Base-by-base conservation (phyloP, 2,888 invertebrate species). In the Chymomyza procnemis region DNA sequence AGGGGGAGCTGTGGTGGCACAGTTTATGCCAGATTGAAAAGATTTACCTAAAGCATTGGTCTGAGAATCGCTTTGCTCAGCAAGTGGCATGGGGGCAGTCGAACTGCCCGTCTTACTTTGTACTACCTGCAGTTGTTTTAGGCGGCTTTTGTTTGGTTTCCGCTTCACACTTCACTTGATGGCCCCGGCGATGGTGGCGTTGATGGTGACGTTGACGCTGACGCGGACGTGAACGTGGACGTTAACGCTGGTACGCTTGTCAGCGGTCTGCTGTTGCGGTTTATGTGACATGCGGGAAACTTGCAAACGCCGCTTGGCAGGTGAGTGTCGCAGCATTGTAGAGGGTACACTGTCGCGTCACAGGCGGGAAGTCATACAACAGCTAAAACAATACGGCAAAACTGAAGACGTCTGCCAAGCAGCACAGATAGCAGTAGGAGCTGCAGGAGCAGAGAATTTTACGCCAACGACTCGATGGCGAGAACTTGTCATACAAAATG, bases 141-240 rank as follows among this genome's bases (percentile, higher is more conserved):
- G 84, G 78, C 75, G 76, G 81, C 80, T 78, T 85, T 85, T 85
- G 83, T 85, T 85, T 81, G 79, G 80, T 83, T 85, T 85, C 85
- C 85, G 87, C 79, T 85, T 86, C 85, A 85, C 87, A 85, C 87
- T 86, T 82, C 80, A 82, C 85, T 78, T 63, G 59, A 67, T 16
- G 60, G 62, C 26, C 55, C n/a, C 18, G 12, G 41, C 56, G 12
- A 18, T 50, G 21, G 21, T 64, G 72, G 76, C 61, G 59, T 65
- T 16, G 61, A 60, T 41, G 50, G 50, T 19, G 50, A 50, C 16
- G 50, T 16, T 19, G 57, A 57, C 16, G 22, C 6, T 19, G 8
- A 26, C 8, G 21, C 4, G 8, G 48, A 46, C 22, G 8, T 30
- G 21, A 30, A 21, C 58, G 16, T 52, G 55, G 52, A 12, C 21